Base-by-base conservation (phyloP, 2,113 vertebrate genomes). In the Gopherus flavomarginatus region DNA sequence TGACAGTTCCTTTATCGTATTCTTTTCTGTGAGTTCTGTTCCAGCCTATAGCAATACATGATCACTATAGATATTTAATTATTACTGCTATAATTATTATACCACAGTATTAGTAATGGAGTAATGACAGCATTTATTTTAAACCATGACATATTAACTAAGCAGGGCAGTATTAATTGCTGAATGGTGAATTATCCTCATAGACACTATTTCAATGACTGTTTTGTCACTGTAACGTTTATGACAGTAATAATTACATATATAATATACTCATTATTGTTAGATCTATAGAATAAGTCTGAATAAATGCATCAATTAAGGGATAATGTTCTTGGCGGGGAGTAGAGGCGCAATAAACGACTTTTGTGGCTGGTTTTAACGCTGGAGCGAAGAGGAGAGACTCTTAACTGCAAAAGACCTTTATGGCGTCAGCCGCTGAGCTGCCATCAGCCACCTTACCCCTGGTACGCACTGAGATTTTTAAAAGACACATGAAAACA, bases 191-290 rank as follows among this genome's bases (percentile, higher is more conserved):
- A 97, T 97, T 97, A 97, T 96, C 94, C 95, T 98, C 90, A 88
- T 92, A 97, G 97, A 94, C 92, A 95, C 95, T 95, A 94, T 94
- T 96, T 97, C 97, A 95, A 90, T 96, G 95, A 95, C 97, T 97
- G 95, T 97, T 98, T 97, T 97, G 96, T 96, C 97, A 96, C 95
- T 93, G 75, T 96, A 95, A 97, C 96, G 0, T 96, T 98, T 98
- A 97, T 97, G 97, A 95, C 97, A 97, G 96, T 94, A 95, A 97
- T 97, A 97, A 97, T 98, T 97, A 98, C 96, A 80, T 96, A 96
- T 96, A 96, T 97, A 97, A 97, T 97, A 97, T 78, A 91, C 96
- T 96, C 94, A 96, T 97, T 97, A 97, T 97, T 97, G 95, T 95
- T 93, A 86, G 95, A 96, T 96, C 95, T 83, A 96, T 96, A 96